A percentile compares a stretch with the other conserved stretches of the same genome.
Conservation (phyloP, 2,113 vertebrate genomes). For the Lycaon pictus region DNA sequence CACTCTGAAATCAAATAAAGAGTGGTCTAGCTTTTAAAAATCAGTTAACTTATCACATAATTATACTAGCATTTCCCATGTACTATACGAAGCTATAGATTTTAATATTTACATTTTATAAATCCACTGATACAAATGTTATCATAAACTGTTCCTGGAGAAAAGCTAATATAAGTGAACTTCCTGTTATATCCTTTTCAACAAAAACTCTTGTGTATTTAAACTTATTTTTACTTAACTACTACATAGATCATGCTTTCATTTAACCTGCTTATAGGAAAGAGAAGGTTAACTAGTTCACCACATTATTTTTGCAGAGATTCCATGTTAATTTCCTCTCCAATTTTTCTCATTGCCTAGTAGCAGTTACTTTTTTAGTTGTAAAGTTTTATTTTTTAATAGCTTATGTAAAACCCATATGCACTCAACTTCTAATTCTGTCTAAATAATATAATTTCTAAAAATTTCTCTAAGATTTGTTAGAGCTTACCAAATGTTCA, state of each 20-base stretch:
- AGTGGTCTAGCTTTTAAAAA: constrained; percentile 9
- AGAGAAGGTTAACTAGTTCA: neutral
- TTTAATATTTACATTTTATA: constrained; percentile 41
- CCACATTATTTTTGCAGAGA: neutral
- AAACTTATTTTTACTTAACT: constrained; percentile 14
- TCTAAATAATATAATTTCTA: neutral
- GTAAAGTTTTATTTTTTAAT: constrained; percentile 31
- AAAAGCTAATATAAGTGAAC: neutral
- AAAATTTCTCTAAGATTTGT: neutral
- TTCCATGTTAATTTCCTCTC: neutral
- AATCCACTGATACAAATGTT: neutral
- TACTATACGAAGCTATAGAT: neutral
- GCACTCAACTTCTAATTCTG: neutral
- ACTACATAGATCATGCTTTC: neutral
- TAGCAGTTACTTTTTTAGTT: neutral
- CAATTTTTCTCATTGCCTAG: neutral
- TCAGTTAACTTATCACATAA: neutral
- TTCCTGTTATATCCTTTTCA: neutral
- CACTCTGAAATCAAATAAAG: constrained; percentile 41
- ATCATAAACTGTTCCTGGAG: constrained; percentile 15
- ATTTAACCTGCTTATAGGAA: neutral
- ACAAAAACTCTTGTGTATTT: neutral
- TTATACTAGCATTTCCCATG: neutral
- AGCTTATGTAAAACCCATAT: neutral
- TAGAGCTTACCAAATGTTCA: constrained; percentile 12